Evolutionary conservation across 2,113 vertebrate genomes (phyloP).

Genomic region (Synodontis membranacea): DNA sequence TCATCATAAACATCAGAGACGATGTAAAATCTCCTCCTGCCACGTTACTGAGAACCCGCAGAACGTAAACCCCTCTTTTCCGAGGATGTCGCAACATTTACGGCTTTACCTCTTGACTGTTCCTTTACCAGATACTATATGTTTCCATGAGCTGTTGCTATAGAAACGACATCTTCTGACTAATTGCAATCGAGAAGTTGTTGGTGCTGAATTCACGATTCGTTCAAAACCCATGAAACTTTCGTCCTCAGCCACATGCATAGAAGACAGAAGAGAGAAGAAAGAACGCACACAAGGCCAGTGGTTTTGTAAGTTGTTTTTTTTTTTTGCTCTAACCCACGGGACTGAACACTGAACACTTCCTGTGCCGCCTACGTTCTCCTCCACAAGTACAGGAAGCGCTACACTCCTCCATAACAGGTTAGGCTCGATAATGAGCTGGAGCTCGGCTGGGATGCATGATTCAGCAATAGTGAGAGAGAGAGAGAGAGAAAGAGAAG

Average conservation of each 20-base stretch:
- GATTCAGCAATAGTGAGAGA: not conserved
- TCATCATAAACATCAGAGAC: not conserved
- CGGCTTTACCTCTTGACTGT: not conserved
- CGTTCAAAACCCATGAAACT: not conserved
- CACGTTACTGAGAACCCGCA: too few relatives aligned
- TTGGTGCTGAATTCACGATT: too few relatives aligned
- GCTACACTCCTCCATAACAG: conserved; percentile 33
- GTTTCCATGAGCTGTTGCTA: not conserved
- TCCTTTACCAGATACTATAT: not conserved
- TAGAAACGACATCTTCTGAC: not conserved
- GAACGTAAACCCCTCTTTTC: too few relatives aligned
- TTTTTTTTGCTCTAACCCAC: not conserved
- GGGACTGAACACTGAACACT: not conserved
- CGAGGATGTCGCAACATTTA: not conserved
- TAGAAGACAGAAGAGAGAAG: not conserved
- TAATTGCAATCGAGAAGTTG: too few relatives aligned
- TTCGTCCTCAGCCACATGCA: not conserved
- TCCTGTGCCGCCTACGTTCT: conserved; percentile 33
- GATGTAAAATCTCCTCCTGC: not conserved
- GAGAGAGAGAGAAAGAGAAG: not conserved
- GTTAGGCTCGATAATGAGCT: conserved; percentile 42
- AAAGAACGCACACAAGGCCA: not conserved
- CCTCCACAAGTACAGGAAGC: conserved; percentile 23
- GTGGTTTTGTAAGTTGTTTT: not conserved
- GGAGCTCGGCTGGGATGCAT: conserved; percentile 32